phyloP scores from a whole-genome alignment of 2,888 invertebrate genomes.

The Emmelina monodactyla region DNA sequence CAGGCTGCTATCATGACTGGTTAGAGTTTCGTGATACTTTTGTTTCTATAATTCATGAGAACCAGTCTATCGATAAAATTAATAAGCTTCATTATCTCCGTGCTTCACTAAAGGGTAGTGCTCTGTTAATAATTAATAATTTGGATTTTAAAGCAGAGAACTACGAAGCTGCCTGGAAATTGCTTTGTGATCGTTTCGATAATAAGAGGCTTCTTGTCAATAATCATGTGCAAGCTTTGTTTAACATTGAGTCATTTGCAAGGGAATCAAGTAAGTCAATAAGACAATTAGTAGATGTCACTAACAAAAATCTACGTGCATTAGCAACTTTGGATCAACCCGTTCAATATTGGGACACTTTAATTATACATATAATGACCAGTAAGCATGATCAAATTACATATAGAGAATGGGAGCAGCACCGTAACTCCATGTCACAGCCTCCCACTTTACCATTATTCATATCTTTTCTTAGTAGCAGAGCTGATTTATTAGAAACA shows the following conservation, averaged over 20 bases:
- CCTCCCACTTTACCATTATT: too few species aligned
- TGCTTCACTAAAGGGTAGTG: constrained; percentile 11
- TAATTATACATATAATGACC: constrained; percentile 12
- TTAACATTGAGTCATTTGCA: constrained; percentile 13
- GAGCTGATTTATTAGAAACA: too few species aligned
- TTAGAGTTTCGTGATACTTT: constrained; percentile 11
- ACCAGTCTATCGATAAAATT: constrained; percentile 8
- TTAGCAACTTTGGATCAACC: constrained; percentile 10
- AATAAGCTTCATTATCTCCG: constrained; percentile 13
- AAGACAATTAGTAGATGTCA: constrained; percentile 9
- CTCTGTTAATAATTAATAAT: constrained; percentile 11
- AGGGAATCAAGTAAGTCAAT: constrained; percentile 12
- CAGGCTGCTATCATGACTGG: constrained; percentile 13
- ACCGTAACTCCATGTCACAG: too few species aligned
- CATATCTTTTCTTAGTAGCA: too few species aligned
- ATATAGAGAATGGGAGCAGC: too few species aligned
- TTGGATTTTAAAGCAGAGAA: constrained; percentile 11
- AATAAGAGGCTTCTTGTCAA: constrained; percentile 14
- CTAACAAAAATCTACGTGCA: constrained; percentile 3
- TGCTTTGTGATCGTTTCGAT: constrained; percentile 12
- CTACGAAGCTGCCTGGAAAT: constrained; percentile 11
- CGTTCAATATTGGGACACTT: constrained; percentile 10
- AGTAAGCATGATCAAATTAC: too few species aligned
- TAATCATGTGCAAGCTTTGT: constrained; percentile 17
- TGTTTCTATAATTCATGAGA: constrained; percentile 10